Evolutionary conservation across 2,113 vertebrate genomes (phyloP).

Genomic region (Dendropsophus ebraccatus): DNA sequence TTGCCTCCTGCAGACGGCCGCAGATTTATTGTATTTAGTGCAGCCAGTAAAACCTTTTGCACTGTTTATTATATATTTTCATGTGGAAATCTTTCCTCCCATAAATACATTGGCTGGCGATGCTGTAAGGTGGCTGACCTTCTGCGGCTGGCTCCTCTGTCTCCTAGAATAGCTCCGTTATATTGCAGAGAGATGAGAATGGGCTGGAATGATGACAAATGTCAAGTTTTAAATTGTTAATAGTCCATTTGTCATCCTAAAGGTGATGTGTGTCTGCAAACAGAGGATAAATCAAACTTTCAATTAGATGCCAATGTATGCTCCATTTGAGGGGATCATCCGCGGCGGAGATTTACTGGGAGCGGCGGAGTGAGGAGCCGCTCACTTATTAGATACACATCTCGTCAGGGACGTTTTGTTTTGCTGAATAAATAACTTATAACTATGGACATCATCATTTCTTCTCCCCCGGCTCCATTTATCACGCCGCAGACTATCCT

Average conservation of each 20-base stretch:
- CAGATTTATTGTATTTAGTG: constrained; percentile 58
- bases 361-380: background rate
- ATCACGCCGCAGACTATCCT: constrained; percentile 3
- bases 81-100: constrained; percentile 57
- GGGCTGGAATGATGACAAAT: constrained; percentile 58
- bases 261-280: constrained; percentile 59
- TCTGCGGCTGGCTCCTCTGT: constrained; percentile 56
- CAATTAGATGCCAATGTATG: constrained; percentile 60
- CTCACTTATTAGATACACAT: constrained; percentile 45
- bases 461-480: constrained; percentile 16
- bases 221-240: constrained; percentile 61
- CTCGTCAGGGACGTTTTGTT: constrained; percentile 23
- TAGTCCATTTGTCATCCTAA: constrained; percentile 60
- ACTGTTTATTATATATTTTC: constrained; percentile 60
- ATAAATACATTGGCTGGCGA: constrained; percentile 58
- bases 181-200: constrained; percentile 55
- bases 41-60: constrained; percentile 56
- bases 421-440: constrained; percentile 44
- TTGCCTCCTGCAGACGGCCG: constrained; percentile 17
- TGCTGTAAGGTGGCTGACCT: constrained; percentile 57
- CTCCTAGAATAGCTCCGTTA: constrained; percentile 58
- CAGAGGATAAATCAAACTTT: constrained; percentile 59
- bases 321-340: constrained; percentile 55
- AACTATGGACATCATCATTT: constrained; percentile 39
- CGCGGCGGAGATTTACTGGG: constrained; percentile 43